phyloP scores from a whole-genome alignment of 2,797 vertebrate species.

The Onychomys leucogaster region DNA sequence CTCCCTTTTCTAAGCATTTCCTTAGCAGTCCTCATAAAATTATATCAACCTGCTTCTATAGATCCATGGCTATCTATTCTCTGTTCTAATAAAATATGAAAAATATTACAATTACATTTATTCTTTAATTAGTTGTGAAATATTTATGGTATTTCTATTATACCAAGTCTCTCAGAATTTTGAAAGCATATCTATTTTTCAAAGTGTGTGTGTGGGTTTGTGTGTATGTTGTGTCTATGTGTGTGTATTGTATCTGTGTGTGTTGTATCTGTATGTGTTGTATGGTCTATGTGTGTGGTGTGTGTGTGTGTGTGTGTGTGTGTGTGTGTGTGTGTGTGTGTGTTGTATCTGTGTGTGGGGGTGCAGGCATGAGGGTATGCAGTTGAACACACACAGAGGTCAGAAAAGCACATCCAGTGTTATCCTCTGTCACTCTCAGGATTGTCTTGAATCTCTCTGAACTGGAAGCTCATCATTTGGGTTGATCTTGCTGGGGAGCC shows the following conservation, averaged over 20 bases:
- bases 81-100: background rate
- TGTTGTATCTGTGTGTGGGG: background rate
- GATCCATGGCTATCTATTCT: background rate
- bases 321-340: background rate
- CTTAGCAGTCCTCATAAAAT: background rate
- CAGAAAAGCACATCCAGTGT: background rate
- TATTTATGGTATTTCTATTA: background rate
- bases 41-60: background rate
- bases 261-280: no score
- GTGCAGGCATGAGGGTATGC: background rate
- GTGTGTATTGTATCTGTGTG: background rate
- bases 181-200: background rate
- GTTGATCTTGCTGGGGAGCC: background rate
- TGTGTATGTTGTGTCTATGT: background rate
- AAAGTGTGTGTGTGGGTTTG: background rate
- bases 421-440: background rate
- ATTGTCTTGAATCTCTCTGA: background rate
- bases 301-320: no score
- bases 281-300: no score
- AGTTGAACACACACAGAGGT: background rate
- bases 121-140: background rate
- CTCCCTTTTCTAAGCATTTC: background rate
- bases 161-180: background rate
- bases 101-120: background rate
- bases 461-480: background rate